phyloP scores from a whole-genome alignment of 2,113 vertebrate species.

The Numida meleagris region DNA sequence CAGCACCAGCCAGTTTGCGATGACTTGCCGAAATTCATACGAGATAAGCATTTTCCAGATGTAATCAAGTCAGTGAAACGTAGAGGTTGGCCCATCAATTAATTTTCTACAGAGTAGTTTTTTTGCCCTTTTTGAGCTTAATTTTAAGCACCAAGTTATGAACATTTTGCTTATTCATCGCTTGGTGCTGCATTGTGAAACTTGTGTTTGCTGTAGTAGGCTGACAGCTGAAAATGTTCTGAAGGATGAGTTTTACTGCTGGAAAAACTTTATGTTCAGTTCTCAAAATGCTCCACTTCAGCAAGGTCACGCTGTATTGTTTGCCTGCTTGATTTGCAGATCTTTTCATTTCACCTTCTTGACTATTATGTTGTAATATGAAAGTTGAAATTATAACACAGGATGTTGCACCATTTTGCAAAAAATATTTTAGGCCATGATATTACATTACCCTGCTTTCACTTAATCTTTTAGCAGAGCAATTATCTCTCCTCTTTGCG shows the following conservation, averaged over 20 bases:
- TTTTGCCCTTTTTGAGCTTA: background rate
- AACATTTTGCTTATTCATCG: background rate
- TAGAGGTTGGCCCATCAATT: background rate
- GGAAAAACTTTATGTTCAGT: background rate
- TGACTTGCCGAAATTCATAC: slow-evolving; percentile 27
- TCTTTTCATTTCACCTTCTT: slow-evolving; percentile 1
- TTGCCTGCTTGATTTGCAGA: background rate
- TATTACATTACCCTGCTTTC: background rate
- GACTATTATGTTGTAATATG: background rate
- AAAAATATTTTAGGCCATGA: background rate
- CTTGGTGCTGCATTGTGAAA: slow-evolving; percentile 5
- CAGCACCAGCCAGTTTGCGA: background rate
- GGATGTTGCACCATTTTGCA: background rate
- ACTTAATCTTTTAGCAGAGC: slow-evolving; percentile 37
- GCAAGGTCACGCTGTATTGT: background rate
- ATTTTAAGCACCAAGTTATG: background rate
- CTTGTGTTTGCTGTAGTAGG: background rate
- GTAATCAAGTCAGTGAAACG: background rate
- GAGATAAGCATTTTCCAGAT: background rate
- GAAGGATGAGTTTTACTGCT: background rate
- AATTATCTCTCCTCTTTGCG: slow-evolving; percentile 44
- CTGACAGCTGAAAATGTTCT: background rate
- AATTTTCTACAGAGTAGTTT: background rate
- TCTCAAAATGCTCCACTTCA: slow-evolving; percentile 10
- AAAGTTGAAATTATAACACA: background rate